Conservation (phyloP, 2,888 invertebrate species). For the Hybos culiciformis region DNA sequence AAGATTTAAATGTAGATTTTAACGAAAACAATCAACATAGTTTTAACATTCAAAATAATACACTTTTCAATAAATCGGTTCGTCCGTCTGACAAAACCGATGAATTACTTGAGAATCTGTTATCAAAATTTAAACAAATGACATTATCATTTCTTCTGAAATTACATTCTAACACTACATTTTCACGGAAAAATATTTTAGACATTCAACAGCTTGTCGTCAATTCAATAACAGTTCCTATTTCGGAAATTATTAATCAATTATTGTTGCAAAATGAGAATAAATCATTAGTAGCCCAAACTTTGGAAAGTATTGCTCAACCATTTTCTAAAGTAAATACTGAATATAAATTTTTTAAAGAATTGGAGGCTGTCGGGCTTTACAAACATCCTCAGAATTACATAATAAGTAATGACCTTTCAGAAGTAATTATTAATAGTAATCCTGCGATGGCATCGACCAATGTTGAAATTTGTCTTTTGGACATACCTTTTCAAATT, state of each 20-base stretch:
- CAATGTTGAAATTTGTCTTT: neutral
- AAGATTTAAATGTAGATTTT: neutral
- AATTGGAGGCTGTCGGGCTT: too few relatives aligned
- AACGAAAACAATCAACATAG: neutral
- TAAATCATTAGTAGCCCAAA: too few relatives aligned
- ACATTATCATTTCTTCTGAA: too few relatives aligned
- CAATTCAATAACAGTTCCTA: neutral
- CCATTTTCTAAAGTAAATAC: too few relatives aligned
- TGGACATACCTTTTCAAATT: neutral
- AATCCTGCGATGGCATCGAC: neutral
- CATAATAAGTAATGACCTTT: too few relatives aligned
- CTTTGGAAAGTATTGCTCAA: too few relatives aligned
- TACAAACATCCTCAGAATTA: too few relatives aligned
- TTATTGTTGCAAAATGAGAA: too few relatives aligned
- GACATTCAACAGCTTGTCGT: neutral
- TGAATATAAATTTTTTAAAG: too few relatives aligned
- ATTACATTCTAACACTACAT: neutral
- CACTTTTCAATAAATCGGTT: neutral
- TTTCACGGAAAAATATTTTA: neutral
- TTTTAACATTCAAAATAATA: neutral
- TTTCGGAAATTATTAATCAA: neutral
- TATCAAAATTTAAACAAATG: neutral
- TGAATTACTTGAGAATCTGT: neutral
- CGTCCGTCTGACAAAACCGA: neutral
- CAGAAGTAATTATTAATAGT: too few relatives aligned